These are phyloP conservation scores for Alviniconcha strummeri DNA, from an alignment of 2,888 invertebrate genomes.

Conservation along the genomic window DNA sequence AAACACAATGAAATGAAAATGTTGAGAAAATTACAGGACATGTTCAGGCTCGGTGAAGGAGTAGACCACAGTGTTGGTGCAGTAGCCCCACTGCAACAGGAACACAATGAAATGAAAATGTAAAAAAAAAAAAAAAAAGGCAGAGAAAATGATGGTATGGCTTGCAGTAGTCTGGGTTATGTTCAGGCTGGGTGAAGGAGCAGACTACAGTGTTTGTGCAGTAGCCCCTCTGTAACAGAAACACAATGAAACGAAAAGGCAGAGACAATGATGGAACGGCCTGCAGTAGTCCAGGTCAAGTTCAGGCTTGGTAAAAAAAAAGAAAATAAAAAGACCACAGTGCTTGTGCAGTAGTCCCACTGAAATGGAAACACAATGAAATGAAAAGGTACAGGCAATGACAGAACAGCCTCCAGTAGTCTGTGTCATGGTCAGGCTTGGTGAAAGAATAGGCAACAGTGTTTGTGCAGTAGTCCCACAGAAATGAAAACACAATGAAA, in stretches of 20 bases:
- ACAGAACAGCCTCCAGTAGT: neutral
- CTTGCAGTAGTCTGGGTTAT: slow-evolving; percentile 46
- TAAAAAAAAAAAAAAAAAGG: too few relatives aligned
- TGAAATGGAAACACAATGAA: slow-evolving; percentile 47
- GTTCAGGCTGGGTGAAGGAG: slow-evolving; percentile 79
- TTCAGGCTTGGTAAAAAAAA: slow-evolving; percentile 80
- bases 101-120: too few relatives aligned
- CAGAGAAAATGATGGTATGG: too few relatives aligned
- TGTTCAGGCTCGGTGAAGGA: slow-evolving; percentile 79
- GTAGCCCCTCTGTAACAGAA: slow-evolving; percentile 84
- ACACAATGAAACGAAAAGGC: neutral
- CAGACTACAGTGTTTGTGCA: slow-evolving; percentile 93
- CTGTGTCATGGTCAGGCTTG: slow-evolving; percentile 76
- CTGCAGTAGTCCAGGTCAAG: slow-evolving; percentile 83
- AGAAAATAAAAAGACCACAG: slow-evolving; percentile 93
- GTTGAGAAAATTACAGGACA: too few relatives aligned
- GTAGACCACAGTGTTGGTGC: slow-evolving; percentile 91
- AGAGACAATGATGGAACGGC: too few relatives aligned
- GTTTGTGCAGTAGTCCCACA: slow-evolving; percentile 84
- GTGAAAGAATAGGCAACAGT: slow-evolving; percentile 90
- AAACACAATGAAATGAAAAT: too few relatives aligned
- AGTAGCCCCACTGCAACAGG: slow-evolving; percentile 86
- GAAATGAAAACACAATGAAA: neutral
- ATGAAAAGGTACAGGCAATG: neutral
- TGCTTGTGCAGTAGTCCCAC: slow-evolving; percentile 96